Conservation (phyloP, 2,888 invertebrate species). For the Lochmaea capreae region DNA sequence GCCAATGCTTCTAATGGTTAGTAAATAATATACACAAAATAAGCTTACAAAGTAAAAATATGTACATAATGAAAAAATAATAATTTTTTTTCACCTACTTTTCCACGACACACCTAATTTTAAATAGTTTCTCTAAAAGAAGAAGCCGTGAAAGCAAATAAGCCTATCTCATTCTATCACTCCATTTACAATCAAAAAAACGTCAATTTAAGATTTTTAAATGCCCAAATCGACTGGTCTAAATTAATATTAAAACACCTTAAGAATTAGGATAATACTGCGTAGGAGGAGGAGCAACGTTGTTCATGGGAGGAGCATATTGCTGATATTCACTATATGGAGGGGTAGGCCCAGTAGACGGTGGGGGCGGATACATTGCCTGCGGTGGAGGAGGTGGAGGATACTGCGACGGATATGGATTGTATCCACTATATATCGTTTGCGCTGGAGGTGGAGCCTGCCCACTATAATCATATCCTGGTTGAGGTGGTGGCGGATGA, state of each 20-base stretch:
- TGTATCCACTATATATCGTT: conserved; percentile 44
- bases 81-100: too few relatives aligned
- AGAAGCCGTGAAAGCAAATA: too few relatives aligned
- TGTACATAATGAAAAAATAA: background rate
- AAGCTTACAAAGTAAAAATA: conserved; percentile 3
- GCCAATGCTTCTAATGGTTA: background rate
- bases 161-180: background rate
- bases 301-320: conserved; percentile 47
- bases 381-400: conserved; percentile 55
- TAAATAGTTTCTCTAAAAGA: too few relatives aligned
- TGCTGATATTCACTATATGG: conserved; percentile 60
- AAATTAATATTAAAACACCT: conserved; percentile 25
- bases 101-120: too few relatives aligned
- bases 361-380: conserved; percentile 56
- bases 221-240: conserved; percentile 30
- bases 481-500: conserved; percentile 49
- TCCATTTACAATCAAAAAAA: background rate
- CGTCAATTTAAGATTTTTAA: background rate
- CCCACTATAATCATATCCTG: conserved; percentile 47
- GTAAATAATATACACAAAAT: background rate
- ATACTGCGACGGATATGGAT: conserved; percentile 57
- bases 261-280: conserved; percentile 54
- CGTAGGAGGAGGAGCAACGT: conserved; percentile 44
- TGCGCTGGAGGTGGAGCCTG: conserved; percentile 46
- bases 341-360: conserved; percentile 49